Conservation (phyloP, 2,888 invertebrate species). For the Patella caerulea region DNA sequence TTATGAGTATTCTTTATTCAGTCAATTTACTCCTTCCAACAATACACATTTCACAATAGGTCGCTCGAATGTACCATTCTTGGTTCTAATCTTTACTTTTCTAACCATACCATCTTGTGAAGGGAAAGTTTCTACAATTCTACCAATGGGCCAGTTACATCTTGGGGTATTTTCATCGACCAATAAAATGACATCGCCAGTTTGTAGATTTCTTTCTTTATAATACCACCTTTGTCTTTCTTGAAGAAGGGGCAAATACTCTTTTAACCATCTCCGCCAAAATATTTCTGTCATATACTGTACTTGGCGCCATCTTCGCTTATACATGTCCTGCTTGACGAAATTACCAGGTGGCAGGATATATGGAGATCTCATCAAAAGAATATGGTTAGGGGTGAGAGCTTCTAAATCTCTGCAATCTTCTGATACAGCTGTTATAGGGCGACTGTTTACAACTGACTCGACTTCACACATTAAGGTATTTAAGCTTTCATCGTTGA, state of each 20-base stretch:
- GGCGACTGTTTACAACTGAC: slow-evolving; percentile 13
- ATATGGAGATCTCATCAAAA: slow-evolving; percentile 7
- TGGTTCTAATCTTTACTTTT: neutral
- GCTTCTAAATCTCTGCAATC: slow-evolving; percentile 12
- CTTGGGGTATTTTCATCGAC: neutral
- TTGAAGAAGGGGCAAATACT: neutral
- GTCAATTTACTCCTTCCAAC: neutral
- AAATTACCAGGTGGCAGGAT: neutral
- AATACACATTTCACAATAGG: neutral
- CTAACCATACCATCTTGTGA: neutral
- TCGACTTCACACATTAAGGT: slow-evolving; percentile 16
- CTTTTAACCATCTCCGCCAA: neutral
- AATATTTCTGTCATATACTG: too few species aligned
- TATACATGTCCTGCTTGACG: neutral
- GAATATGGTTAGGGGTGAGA: slow-evolving; percentile 21
- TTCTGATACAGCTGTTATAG: slow-evolving; percentile 8
- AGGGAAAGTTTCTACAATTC: neutral
- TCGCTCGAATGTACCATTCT: neutral
- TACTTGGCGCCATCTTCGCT: neutral
- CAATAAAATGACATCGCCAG: neutral
- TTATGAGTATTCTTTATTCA: too few species aligned
- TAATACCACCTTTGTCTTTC: neutral
- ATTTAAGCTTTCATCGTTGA: slow-evolving; percentile 8
- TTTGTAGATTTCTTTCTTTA: neutral
- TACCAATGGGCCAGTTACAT: neutral